Evolutionary conservation across 30 jellyfish, hydroid and myxozoan genomes (phyloP), one percentile per base, ranked within the genome.

Genomic region (Clytia hemisphaerica): DNA sequence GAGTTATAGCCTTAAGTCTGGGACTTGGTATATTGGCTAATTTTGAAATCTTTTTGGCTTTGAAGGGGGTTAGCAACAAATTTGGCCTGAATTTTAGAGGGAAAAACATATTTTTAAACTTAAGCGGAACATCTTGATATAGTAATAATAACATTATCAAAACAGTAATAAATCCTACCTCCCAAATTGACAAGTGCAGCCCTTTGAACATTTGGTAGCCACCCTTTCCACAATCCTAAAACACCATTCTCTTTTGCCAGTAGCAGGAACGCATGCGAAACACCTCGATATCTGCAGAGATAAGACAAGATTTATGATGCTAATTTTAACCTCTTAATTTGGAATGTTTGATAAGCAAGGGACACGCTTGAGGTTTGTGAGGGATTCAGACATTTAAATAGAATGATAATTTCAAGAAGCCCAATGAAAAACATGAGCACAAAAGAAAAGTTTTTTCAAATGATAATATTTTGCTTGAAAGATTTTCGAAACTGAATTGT

Each of bases 151-250:
- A n/a, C n/a, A 28, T 0, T 24, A 6, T n/a, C 73, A 61, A 61
- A 12, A 1, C n/a, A 25, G n/a, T 10, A 14, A 24, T 24, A 7
- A 51, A 10, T 6, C 83, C 3, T 42, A 87, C 96, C 96, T 75
- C 96, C 96, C 36, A 87, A 57, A 50, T 87, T 87, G 3, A 87
- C 96, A 31, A 87, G 75, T 15, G 96, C 96, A 3, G 96, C 96
- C 48, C 96, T 58, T 59, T 87, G 96, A 18, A 79, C 94, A 87
- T 87, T 87, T 27, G 96, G 96, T 5, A 67, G 44, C 96, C 96
- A 87, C 28, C 96, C 96, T 60, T 76, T 87, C 96, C 96, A 87
- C 21, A 87, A 58, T 16, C 96, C 96, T 9, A 42, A 64, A 4
- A 78, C 29, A 26, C 96, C 96, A 61, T 45, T 29, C 30, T 75